Evolutionary conservation across 2,888 invertebrate species (phyloP).

Genomic region (Lithophane socia): DNA sequence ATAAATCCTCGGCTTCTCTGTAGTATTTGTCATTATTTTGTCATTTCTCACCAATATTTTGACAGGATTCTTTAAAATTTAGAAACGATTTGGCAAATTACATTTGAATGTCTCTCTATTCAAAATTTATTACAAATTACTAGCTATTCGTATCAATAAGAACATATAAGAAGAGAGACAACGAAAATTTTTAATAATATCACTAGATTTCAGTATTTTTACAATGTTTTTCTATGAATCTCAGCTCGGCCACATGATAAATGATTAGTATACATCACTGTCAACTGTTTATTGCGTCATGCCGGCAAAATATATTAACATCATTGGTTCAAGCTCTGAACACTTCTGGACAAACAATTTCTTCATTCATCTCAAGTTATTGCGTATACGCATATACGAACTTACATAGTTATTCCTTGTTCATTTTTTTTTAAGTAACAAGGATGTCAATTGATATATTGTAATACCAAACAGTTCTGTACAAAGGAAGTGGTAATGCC

Average conservation of each 20-base stretch:
- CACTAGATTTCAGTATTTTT: constrained; percentile 33
- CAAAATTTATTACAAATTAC: constrained; percentile 15
- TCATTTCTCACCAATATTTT: constrained; percentile 10
- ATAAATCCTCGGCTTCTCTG: constrained; percentile 27
- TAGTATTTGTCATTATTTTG: constrained; percentile 31
- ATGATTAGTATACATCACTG: constrained; percentile 60
- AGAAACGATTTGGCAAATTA: constrained; percentile 20
- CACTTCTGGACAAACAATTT: constrained; percentile 35
- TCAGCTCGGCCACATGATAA: constrained; percentile 47
- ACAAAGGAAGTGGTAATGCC: constrained; percentile 45
- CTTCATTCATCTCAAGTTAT: constrained; percentile 29
- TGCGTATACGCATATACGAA: background rate
- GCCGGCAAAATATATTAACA: constrained; percentile 48
- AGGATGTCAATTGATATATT: background rate
- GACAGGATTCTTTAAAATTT: constrained; percentile 2
- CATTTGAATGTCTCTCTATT: constrained; percentile 8
- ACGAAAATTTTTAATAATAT: constrained; percentile 22
- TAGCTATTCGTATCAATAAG: constrained; percentile 7
- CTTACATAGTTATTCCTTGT: background rate
- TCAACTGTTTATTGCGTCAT: constrained; percentile 54
- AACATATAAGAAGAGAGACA: background rate
- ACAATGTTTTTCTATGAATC: constrained; percentile 31
- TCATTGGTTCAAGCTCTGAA: constrained; percentile 30
- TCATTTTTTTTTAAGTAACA: background rate
- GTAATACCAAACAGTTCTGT: constrained; percentile 16